phyloP scores from a whole-genome alignment of 2,888 invertebrate genomes.

The Polia nebulosa region DNA sequence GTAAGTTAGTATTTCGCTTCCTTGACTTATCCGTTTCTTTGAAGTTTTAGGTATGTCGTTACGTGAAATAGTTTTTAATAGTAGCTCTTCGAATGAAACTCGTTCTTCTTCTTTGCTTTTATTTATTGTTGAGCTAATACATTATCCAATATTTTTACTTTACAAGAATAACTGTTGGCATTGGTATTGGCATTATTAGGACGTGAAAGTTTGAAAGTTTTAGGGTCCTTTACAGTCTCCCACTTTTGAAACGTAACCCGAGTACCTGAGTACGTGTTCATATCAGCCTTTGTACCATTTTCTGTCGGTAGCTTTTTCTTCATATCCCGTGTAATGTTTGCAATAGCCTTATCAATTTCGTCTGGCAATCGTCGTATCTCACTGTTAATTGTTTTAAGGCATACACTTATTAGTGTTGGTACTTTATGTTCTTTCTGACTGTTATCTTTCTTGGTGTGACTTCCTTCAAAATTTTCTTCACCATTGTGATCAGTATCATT shows the following conservation, averaged over 20 bases:
- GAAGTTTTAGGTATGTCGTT: conserved; percentile 38
- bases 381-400: conserved; percentile 33
- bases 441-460: conserved; percentile 19
- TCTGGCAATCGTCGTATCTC: conserved; percentile 37
- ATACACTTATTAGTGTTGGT: conserved; percentile 17
- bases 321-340: conserved; percentile 44
- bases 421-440: conserved; percentile 18
- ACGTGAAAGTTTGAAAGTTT: conserved; percentile 11
- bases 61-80: conserved; percentile 41
- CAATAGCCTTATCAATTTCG: conserved; percentile 41
- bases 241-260: conserved; percentile 22
- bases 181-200: conserved; percentile 19
- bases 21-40: conserved; percentile 26
- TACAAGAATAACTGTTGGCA: conserved; percentile 30
- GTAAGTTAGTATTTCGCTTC: conserved; percentile 28
- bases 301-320: conserved; percentile 23
- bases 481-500: conserved; percentile 13
- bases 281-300: conserved; percentile 15
- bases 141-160: conserved; percentile 27
- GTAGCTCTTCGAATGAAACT: conserved; percentile 39
- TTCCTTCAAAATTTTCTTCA: conserved; percentile 22
- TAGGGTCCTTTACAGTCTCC: conserved; percentile 42
- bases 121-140: conserved; percentile 32
- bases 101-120: conserved; percentile 27
- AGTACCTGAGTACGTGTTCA: conserved; percentile 17